Evolutionary conservation across 2,797 vertebrate species (phyloP).

Genomic region (Mallotus villosus): DNA sequence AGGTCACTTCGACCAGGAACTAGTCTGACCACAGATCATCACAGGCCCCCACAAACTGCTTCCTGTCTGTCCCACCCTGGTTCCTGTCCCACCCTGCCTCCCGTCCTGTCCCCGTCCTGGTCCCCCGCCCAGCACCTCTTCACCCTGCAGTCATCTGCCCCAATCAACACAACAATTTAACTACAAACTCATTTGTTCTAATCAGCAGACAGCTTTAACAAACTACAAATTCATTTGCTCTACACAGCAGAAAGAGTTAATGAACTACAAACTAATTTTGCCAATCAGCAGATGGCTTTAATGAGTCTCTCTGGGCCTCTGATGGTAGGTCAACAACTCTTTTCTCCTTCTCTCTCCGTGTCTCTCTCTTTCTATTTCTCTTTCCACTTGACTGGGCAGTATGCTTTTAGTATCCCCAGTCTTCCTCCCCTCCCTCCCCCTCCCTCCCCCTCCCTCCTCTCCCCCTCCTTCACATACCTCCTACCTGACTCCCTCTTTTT

Average conservation of each 20-base stretch:
- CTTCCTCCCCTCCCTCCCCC: neutral
- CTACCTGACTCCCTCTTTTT: neutral
- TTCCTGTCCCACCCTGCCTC: too few relatives aligned
- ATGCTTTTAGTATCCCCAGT: too few relatives aligned
- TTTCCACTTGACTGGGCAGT: too few relatives aligned
- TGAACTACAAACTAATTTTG: neutral
- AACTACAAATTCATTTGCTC: neutral
- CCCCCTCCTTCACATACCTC: neutral
- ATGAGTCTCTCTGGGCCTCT: conserved; percentile 6
- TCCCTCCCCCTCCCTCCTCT: neutral
- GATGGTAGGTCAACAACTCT: conserved; percentile 17
- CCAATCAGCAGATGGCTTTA: neutral
- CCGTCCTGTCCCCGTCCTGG: neutral
- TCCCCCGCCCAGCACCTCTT: too few relatives aligned
- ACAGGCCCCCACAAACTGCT: neutral
- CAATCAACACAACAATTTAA: neutral
- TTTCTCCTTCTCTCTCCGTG: too few relatives aligned
- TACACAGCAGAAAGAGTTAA: neutral
- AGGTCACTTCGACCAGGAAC: neutral
- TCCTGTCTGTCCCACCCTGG: neutral
- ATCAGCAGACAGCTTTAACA: neutral
- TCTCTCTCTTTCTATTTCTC: conserved; percentile 50
- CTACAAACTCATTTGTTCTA: neutral
- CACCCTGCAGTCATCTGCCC: neutral
- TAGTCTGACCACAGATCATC: neutral